phyloP scores from a whole-genome alignment of 1,140 invertebrate species.

The Wasmannia auropunctata region DNA sequence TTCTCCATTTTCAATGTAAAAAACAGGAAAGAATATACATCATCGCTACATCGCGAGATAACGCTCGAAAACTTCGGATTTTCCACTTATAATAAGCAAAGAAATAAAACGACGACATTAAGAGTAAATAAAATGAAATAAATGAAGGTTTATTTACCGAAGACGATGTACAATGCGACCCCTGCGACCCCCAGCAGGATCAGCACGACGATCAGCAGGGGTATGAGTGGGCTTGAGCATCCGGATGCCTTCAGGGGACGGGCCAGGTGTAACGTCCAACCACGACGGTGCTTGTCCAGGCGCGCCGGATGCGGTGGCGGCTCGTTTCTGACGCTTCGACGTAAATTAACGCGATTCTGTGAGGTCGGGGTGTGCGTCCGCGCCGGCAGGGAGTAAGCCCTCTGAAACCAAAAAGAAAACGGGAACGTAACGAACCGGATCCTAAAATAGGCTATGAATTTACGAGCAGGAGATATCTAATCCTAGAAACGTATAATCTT shows the following conservation, averaged over 20 bases:
- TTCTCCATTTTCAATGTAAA: neutral
- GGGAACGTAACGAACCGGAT: neutral
- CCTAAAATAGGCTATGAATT: neutral
- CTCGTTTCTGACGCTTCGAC: conserved; percentile 82
- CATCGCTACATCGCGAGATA: neutral
- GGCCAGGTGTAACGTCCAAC: conserved; percentile 82
- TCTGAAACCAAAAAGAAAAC: conserved; percentile 75
- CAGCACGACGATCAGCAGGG: conserved; percentile 78
- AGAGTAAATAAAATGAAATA: neutral
- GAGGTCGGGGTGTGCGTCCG: conserved; percentile 81
- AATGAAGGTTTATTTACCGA: conserved; percentile 74
- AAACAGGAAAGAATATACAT: neutral
- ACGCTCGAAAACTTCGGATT: neutral
- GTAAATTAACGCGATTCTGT: conserved; percentile 82
- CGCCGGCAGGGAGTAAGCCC: conserved; percentile 81
- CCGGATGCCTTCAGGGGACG: conserved; percentile 75
- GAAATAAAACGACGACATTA: neutral
- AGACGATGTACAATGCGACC: conserved; percentile 81
- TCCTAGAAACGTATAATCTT: neutral
- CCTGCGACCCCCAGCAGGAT: conserved; percentile 80
- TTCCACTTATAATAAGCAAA: neutral
- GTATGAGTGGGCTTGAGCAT: conserved; percentile 79
- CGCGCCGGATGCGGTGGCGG: conserved; percentile 82
- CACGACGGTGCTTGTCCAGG: conserved; percentile 81
- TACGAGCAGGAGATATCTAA: neutral